Percentiles rank a stretch among this genome's conserved stretches.
These are phyloP conservation scores for Melieria crassipennis DNA, from an alignment of 2,888 invertebrate genomes.

Conservation along the genomic window DNA sequence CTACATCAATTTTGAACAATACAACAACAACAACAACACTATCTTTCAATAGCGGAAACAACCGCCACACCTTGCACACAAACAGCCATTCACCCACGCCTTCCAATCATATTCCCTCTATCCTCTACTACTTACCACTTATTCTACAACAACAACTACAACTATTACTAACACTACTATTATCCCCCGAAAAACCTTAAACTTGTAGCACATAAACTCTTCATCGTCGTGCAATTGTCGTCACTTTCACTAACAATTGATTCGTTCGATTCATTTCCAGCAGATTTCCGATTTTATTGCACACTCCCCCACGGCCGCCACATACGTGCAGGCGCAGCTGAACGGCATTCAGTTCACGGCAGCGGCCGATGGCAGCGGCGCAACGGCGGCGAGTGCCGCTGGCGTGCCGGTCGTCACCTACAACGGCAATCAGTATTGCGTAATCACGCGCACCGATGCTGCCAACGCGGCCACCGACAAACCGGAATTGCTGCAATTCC, in stretches of 20 bases:
- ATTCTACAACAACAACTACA: constrained; percentile 4
- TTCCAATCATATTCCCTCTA: constrained; percentile 36
- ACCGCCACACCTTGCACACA: background rate
- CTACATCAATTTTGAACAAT: constrained; percentile 49
- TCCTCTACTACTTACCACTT: constrained; percentile 23
- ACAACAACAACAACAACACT: constrained; percentile 45
- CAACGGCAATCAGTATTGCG: constrained; percentile 60
- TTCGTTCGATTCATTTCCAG: constrained; percentile 40
- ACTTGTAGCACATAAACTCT: constrained; percentile 5
- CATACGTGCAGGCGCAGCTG: constrained; percentile 59
- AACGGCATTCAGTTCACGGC: constrained; percentile 45
- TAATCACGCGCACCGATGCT: constrained; percentile 51
- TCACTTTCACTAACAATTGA: constrained; percentile 38
- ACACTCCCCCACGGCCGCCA: constrained; percentile 60
- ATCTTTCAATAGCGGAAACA: constrained; percentile 30
- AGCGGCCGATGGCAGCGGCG: constrained; percentile 31
- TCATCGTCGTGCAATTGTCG: constrained; percentile 2
- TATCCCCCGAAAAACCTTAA: constrained; percentile 27
- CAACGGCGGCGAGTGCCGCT: constrained; percentile 37
- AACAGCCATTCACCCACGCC: no score
- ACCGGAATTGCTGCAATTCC: constrained; percentile 53
- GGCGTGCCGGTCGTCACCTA: constrained; percentile 60
- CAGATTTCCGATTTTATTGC: constrained; percentile 63
- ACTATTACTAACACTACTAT: constrained; percentile 18
- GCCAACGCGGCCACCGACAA: constrained; percentile 37